Base-by-base conservation (phyloP, 2,888 invertebrate genomes). In the Steinernema carpocapsae region DNA sequence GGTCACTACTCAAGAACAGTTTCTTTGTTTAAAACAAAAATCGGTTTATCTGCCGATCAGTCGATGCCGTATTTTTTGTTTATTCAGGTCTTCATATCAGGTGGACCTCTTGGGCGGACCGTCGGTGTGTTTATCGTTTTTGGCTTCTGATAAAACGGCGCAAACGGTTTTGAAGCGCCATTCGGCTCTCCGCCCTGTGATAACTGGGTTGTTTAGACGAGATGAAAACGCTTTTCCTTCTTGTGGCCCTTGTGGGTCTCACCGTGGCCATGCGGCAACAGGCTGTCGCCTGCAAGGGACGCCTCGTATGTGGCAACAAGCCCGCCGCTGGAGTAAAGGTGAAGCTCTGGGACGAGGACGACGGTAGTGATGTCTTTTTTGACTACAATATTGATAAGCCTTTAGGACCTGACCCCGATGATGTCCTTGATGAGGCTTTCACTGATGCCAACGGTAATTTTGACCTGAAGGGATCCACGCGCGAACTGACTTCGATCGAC, bases 321-420 rank as follows among this genome's bases (percentile, higher is more conserved):
- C 79, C 82, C 22, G 80, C 80, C 26, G 76, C 72, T 22, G 79
- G 79, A 14, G 80, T 80, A 12, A 74, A 77, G 32, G 80, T 80
- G 7, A 77, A 77, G 45, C 51, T 80, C 22, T 79, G 79, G 79
- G 79, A 79, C 52, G 79, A 79, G 64, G 79, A 80, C 56, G 77
- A 79, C 26, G 77, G 78, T 78, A 77, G 37, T 70, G 22, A 19
- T 46, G 43, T 45, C 6, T 26, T 14, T n/a, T 45, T 14, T 19
- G 19, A 19, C 51, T 22, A 26, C 24, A 29, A 32, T 14, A 12
- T 45, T 26, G 51, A 72, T 26, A 22, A 26, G 24, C n/a, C 19
- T 75, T 73, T 37, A 78, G 79, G 79, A 32, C 79, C 79, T n/a
- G 79, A 79, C 51, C 79, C 79, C 3, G 79, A 79, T 64, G 79